These are phyloP conservation scores for Andrena cerasifolii DNA, from an alignment of 1,140 invertebrate genomes.

Conservation along the genomic window DNA sequence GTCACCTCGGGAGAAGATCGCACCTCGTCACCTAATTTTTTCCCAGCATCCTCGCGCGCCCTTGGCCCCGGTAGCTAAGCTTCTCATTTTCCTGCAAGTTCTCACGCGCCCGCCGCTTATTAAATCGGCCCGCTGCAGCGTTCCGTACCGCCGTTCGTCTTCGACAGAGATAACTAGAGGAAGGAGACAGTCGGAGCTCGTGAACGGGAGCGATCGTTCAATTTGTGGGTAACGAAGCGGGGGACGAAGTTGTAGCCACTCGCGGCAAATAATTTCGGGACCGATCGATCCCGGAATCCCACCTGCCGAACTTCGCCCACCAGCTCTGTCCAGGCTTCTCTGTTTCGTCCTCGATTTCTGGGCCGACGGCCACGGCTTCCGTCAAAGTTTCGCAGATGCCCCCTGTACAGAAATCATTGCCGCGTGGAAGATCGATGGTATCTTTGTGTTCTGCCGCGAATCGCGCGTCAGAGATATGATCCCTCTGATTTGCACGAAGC, in stretches of 20 bases:
- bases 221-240: slow-evolving; percentile 54
- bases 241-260: slow-evolving; percentile 27
- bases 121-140: no score
- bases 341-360: slow-evolving; percentile 11
- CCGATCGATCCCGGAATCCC: slow-evolving; percentile 38
- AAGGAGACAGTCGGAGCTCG: no score
- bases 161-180: no score
- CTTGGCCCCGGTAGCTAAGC: no score
- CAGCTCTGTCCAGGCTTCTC: neutral
- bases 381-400: slow-evolving; percentile 12
- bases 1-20: no score
- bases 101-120: no score
- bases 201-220: slow-evolving; percentile 7
- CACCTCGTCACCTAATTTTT: no score
- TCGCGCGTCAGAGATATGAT: neutral
- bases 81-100: no score
- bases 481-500: neutral
- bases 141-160: no score
- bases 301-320: slow-evolving; percentile 10
- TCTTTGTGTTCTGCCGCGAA: neutral
- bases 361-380: neutral
- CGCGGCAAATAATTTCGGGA: slow-evolving; percentile 43
- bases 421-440: neutral
- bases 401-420: no score
- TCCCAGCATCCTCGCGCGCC: no score